Conservation (phyloP, 2,113 vertebrate species). For the Lipophrys pholis region DNA sequence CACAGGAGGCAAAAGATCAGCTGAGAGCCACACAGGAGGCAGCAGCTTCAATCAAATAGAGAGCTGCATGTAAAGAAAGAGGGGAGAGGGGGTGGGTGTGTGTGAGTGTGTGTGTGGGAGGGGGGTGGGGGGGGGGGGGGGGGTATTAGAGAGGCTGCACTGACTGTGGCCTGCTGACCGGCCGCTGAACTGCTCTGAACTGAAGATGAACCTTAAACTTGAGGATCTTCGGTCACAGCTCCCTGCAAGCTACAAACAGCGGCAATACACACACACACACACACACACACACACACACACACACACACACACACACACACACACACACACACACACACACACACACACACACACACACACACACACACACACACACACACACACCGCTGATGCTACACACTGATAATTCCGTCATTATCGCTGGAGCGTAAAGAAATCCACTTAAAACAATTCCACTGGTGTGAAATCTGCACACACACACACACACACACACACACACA, state of each 20-base stretch:
- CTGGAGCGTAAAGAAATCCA: slow-evolving; percentile 48
- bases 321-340: slow-evolving; percentile 32
- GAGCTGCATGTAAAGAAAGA: slow-evolving; percentile 47
- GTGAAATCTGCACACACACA: slow-evolving; percentile 26
- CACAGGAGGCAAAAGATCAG: slow-evolving; percentile 54
- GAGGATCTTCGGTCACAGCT: slow-evolving; percentile 80
- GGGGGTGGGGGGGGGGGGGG: slow-evolving; percentile 3
- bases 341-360: background rate
- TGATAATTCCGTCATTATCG: slow-evolving; percentile 55
- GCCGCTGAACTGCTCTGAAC: slow-evolving; percentile 84
- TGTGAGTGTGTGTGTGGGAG: slow-evolving; percentile 9
- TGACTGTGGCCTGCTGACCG: slow-evolving; percentile 79
- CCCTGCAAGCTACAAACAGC: slow-evolving; percentile 76
- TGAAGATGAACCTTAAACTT: slow-evolving; percentile 85
- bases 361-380: background rate
- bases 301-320: slow-evolving; percentile 29
- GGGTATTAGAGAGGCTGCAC: slow-evolving; percentile 58
- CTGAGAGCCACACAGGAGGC: slow-evolving; percentile 38
- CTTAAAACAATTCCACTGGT: slow-evolving; percentile 47
- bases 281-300: no score
- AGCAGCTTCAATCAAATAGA: slow-evolving; percentile 30
- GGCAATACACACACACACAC: slow-evolving; percentile 60
- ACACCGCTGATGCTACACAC: slow-evolving; percentile 22
- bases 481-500: background rate
- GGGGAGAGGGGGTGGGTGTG: slow-evolving; percentile 14